Evolutionary conservation across 2,113 vertebrate genomes (phyloP).

Genomic region (Macroglossus sobrinus): DNA sequence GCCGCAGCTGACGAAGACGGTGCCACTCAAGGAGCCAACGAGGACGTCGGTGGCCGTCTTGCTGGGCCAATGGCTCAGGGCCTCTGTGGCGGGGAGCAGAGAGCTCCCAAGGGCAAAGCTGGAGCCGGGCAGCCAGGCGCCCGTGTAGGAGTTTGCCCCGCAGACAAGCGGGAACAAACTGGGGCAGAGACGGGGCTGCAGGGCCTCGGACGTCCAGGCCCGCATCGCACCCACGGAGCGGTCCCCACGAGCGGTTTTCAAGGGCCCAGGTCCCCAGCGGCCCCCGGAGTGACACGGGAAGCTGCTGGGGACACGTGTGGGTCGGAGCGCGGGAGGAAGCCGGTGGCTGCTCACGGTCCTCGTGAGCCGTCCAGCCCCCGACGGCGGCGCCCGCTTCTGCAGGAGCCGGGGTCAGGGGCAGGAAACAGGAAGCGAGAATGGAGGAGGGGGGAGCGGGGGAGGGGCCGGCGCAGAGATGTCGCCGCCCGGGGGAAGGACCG

Average conservation of each 20-base stretch:
- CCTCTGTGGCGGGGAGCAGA: not conserved
- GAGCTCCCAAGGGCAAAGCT: not conserved
- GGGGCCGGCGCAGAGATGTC: not conserved
- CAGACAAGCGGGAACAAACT: accelerated
- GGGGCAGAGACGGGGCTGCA: not conserved
- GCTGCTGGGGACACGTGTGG: accelerated
- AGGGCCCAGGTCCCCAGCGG: not conserved
- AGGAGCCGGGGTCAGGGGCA: not conserved
- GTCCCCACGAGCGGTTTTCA: not conserved
- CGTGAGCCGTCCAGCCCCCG: accelerated
- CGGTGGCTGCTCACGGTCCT: too few species aligned
- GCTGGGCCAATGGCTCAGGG: not conserved
- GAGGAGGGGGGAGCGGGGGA: not conserved
- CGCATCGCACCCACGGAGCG: too few species aligned
- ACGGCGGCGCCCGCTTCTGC: not conserved
- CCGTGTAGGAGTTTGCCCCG: not conserved
- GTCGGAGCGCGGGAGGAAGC: not conserved
- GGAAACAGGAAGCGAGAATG: not conserved
- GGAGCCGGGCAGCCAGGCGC: accelerated
- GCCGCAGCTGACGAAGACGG: too few species aligned
- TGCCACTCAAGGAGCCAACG: not conserved
- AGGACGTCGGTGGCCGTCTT: accelerated
- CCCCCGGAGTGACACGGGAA: not conserved
- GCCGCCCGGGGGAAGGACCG: not conserved
- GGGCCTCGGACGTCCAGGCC: accelerated